phyloP scores from a whole-genome alignment of 2,888 invertebrate species.

The Amphipyra berbera region DNA sequence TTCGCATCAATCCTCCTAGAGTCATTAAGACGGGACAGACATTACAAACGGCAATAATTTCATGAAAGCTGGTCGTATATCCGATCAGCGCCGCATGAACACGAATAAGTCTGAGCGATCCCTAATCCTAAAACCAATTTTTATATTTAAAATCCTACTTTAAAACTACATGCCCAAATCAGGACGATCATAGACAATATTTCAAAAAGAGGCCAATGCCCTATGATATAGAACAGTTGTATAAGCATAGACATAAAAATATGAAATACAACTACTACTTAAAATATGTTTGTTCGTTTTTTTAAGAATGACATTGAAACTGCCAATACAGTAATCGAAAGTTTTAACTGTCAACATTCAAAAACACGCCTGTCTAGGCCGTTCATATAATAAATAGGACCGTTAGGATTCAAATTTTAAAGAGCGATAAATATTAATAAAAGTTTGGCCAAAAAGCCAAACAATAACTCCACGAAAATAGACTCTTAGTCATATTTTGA shows the following conservation, averaged over 20 bases:
- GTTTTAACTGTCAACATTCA: constrained; percentile 26
- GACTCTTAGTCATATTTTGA: constrained; percentile 15
- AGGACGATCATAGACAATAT: constrained; percentile 24
- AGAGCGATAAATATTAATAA: constrained; percentile 2
- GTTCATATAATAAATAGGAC: constrained; percentile 8
- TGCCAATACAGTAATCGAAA: constrained; percentile 29
- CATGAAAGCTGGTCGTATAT: background rate
- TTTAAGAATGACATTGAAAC: constrained; percentile 31
- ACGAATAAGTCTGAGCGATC: constrained; percentile 31
- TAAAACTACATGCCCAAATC: constrained; percentile 15
- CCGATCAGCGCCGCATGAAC: background rate
- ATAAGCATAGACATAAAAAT: constrained; percentile 26
- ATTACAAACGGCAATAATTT: background rate
- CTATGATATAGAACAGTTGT: constrained; percentile 26
- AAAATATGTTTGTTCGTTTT: constrained; percentile 30
- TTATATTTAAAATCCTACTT: constrained; percentile 22
- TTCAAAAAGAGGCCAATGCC: constrained; percentile 13
- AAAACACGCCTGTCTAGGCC: constrained; percentile 36
- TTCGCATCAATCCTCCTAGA: constrained; percentile 6
- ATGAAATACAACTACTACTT: constrained; percentile 16
- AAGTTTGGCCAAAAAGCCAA: constrained; percentile 44
- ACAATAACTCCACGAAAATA: constrained; percentile 36
- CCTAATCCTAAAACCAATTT: constrained; percentile 25
- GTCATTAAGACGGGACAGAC: too few relatives aligned
- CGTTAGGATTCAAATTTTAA: constrained; percentile 6